Evolutionary conservation across 23 tunicate genomes (phyloP), one percentile per base, ranked within the genome.

Genomic region (Phallusia fumigata): DNA sequence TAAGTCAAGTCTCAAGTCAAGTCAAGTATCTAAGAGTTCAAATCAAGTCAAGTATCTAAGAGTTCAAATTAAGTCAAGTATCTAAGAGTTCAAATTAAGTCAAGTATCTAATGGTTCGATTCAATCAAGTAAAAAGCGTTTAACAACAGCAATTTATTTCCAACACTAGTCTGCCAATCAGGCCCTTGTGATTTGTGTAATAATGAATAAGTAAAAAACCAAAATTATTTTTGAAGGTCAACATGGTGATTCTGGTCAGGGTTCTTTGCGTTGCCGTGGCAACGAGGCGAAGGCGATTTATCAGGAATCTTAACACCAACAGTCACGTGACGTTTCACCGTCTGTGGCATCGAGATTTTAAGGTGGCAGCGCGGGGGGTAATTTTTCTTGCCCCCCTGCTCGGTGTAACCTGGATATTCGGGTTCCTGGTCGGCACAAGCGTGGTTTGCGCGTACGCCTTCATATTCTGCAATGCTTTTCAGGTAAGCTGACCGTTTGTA

Each of bases 371-470:
- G 15, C 49, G 89, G 28, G 89, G 89, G 11, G 33, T 86, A 10
- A 15, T 72, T 16, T 78, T 86, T 31, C 84, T 86, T 0, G 65
- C 89, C 19, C 89, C 89, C 12, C 84, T 86, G 0, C 74, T 86
- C 8, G 89, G 89, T 33, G 32, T 86, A 3, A 75, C 89, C 1
- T 86, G 89, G 89, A 73, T 86, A 65, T 34, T 65, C 26, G 89
- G 89, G 0, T 76, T 86, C 33, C 30, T 86, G 69, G 30, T 52
- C 36, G 65, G 65, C 35, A 76, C 49, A 18, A 49, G 76, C 10
- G 84, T 86, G 28, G 45, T 45, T 22, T 35, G 22, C 35, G 79
- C 89, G 13, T 86, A 86, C 33, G 32, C 51, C 34, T 86, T 86
- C 65, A 84, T 86, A 18, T 21, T 73, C 24, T 69, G 73, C n/a